Percentiles rank a stretch among this genome's conserved stretches.
Conservation (phyloP, 1,140 invertebrate genomes). For the Drosophila nigromelanica region DNA sequence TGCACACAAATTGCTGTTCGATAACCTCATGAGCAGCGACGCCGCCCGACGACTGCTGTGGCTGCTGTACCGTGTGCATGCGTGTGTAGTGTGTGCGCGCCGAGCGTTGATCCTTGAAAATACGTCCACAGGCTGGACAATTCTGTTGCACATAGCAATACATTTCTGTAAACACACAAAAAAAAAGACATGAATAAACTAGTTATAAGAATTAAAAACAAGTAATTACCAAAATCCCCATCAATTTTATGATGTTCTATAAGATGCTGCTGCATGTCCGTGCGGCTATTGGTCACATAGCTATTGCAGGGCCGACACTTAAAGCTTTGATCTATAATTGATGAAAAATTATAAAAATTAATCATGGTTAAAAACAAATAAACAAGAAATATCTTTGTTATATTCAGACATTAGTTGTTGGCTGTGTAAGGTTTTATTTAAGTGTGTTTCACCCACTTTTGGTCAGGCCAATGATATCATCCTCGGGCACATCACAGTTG, state of each 20-base stretch:
- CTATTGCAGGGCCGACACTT: constrained; percentile 70
- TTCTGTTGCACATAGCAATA: constrained; percentile 72
- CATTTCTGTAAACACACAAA: constrained; percentile 48
- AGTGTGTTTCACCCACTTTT: constrained; percentile 44
- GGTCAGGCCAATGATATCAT: constrained; percentile 69
- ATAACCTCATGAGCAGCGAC: neutral
- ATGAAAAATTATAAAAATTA: too few relatives aligned
- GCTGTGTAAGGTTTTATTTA: too few relatives aligned
- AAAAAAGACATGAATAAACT: neutral
- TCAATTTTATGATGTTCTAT: constrained; percentile 70
- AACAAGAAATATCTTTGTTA: too few relatives aligned
- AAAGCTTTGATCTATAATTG: constrained; percentile 62
- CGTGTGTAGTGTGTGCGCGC: constrained; percentile 67
- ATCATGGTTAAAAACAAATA: too few relatives aligned
- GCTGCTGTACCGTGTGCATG: constrained; percentile 52
- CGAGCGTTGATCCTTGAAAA: constrained; percentile 71
- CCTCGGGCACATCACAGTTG: constrained; percentile 59
- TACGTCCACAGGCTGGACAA: constrained; percentile 66
- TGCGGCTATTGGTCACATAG: constrained; percentile 56
- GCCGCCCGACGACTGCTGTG: constrained; percentile 22
- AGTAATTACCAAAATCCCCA: constrained; percentile 61
- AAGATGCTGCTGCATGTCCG: constrained; percentile 67
- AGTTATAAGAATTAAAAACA: neutral
- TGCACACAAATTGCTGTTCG: constrained; percentile 51
- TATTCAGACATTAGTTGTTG: too few relatives aligned